phyloP scores from a whole-genome alignment of 2,113 vertebrate genomes.

The Suncus etruscus region DNA sequence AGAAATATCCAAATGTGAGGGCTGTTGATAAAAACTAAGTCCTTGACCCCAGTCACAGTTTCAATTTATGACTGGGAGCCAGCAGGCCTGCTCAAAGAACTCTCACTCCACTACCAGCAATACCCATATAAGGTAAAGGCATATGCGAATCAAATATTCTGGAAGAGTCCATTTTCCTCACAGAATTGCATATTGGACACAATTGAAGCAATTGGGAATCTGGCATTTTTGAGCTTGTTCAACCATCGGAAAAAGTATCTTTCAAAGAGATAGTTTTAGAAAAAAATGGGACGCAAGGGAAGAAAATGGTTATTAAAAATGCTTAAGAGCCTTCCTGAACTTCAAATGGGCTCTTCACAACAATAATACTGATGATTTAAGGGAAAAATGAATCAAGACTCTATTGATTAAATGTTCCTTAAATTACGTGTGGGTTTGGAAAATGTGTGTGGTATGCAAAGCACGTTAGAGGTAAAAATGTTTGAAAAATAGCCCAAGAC shows the following conservation, averaged over 20 bases:
- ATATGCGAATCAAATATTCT: conserved; percentile 21
- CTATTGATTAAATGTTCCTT: conserved; percentile 84
- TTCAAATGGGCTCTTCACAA: conserved; percentile 82
- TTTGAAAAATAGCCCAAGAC: conserved; percentile 71
- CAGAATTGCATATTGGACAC: conserved; percentile 44
- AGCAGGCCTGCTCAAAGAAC: neutral
- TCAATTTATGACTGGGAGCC: neutral
- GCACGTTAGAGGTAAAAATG: conserved; percentile 73
- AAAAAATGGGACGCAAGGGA: conserved; percentile 67
- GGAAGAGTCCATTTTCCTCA: conserved; percentile 52
- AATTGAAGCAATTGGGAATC: conserved; percentile 73
- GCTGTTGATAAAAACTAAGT: neutral
- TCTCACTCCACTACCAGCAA: neutral
- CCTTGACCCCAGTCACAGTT: neutral
- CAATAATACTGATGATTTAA: conserved; percentile 85
- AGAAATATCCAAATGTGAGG: neutral
- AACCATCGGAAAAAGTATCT: conserved; percentile 76
- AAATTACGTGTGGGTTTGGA: conserved; percentile 80
- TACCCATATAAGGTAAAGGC: neutral
- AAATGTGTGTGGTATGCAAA: conserved; percentile 78
- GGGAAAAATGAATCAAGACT: conserved; percentile 83
- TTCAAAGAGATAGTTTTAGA: conserved; percentile 73
- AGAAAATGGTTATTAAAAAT: conserved; percentile 84
- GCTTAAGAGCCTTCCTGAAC: conserved; percentile 84
- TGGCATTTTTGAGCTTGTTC: conserved; percentile 77